Evolutionary conservation across 2,113 vertebrate genomes (phyloP).

Genomic region (Chaenocephalus aceratus): DNA sequence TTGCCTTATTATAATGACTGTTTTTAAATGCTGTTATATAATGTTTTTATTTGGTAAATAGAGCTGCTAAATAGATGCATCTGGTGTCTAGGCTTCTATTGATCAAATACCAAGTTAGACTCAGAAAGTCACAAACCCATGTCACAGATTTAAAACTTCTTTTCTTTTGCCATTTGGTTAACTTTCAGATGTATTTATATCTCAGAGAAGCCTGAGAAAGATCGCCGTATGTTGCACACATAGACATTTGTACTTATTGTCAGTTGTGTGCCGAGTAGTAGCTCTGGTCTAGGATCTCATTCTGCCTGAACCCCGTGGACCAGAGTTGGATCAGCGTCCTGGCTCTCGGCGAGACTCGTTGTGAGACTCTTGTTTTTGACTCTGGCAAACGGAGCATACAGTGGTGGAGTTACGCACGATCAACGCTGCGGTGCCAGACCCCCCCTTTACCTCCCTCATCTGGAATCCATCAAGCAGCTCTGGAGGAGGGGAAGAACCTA

Average conservation of each 20-base stretch:
- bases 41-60: no score
- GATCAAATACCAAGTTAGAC: background rate
- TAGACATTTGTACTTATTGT: slow-evolving; percentile 1
- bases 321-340: background rate
- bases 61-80: no score
- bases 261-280: background rate
- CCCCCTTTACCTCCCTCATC: slow-evolving; percentile 88
- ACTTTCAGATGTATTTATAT: slow-evolving; percentile 1
- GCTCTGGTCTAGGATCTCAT: slow-evolving; percentile 28
- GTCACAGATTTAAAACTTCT: background rate
- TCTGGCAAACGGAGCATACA: slow-evolving; percentile 87
- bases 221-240: no score
- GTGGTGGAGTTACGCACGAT: slow-evolving; percentile 89
- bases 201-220: background rate
- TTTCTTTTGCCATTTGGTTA: background rate
- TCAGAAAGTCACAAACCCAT: slow-evolving; percentile 5
- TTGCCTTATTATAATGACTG: no score
- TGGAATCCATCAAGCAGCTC: slow-evolving; percentile 93
- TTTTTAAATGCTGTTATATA: no score
- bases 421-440: slow-evolving; percentile 90
- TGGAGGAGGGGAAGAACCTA: slow-evolving; percentile 76
- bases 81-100: no score
- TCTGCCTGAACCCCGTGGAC: slow-evolving; percentile 4
- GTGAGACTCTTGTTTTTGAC: slow-evolving; percentile 47
- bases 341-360: background rate